Percentiles rank a stretch among this genome's conserved stretches.
phyloP scores from a whole-genome alignment of 2,797 vertebrate species.

The Morelia viridis region DNA sequence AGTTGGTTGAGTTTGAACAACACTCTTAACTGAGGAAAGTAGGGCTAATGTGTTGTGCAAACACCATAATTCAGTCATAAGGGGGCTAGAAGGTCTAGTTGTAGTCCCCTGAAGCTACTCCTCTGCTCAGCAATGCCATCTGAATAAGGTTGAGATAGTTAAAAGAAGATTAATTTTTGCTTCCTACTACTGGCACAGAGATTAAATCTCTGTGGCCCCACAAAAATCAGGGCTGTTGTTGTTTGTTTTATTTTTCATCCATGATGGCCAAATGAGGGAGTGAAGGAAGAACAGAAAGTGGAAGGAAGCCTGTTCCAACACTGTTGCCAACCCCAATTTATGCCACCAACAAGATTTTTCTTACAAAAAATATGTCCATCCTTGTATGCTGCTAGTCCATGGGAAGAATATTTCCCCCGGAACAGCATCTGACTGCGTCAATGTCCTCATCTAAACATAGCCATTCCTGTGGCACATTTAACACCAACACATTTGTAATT shows the following conservation, averaged over 20 bases:
- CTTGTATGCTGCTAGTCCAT: neutral
- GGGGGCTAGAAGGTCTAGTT: neutral
- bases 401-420: neutral
- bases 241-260: neutral
- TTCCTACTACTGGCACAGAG: neutral
- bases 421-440: neutral
- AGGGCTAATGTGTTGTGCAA: neutral
- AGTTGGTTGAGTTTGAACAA: neutral
- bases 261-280: neutral
- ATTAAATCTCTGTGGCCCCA: neutral
- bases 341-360: neutral
- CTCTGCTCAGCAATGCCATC: neutral
- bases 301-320: neutral
- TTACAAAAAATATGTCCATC: neutral
- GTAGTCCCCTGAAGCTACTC: neutral
- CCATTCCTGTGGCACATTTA: neutral
- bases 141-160: neutral
- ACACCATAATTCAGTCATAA: neutral
- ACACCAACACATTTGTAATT: neutral
- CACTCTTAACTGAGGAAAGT: neutral
- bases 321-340: neutral
- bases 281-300: neutral
- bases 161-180: neutral
- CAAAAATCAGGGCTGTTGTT: neutral
- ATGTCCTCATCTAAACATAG: neutral